Evolutionary conservation across 2,797 vertebrate species (phyloP), one percentile per base, ranked within the genome.

Genomic region (Ptychadena robeensis): DNA sequence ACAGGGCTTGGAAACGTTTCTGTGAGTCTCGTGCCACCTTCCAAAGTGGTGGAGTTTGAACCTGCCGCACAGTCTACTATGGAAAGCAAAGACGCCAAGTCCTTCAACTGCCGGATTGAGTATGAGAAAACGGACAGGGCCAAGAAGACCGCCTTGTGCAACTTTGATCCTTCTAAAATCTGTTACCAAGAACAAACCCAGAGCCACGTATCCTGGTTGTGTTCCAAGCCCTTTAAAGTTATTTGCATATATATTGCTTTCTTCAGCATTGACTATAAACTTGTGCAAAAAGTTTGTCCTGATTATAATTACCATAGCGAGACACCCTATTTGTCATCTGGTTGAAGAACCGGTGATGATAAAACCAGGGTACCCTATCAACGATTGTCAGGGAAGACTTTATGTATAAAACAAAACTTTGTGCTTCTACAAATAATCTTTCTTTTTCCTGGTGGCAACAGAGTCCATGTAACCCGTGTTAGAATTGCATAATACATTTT

Each of bases 261-360:
- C 90, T 98, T 98, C 94, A 99, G 98, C 28, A 94, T 96, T 61
- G 98, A 99, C 92, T 99, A 99, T 88, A 99, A 98, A 95, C 96
- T 99, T 89, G 98, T 99, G 90, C 98, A 99, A 85, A 99, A 99
- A 89, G 98, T 99, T 81, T 99, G 98, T 86, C 98, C 98, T 0
- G 98, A 99, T 93, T 99, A 99, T 88, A 99, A 99, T 88, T 99
- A 99, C 90, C 98, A 99, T 88, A 99, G 98, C 0, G 98, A 99
- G 92, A 98, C 95, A 9, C 98, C 98, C 0, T 99, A 99, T 89
- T 93, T 97, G 87, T 98, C 98, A 88, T 98, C 96, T 0, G 98
- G 98, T 87, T 99, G 94, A 97, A 25, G n/a, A 53, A 30, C 14
- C 9, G 7, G 32, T 34, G 9, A 63, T 63, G 32, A 15, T 37